A percentile compares a stretch with the other conserved stretches of the same genome.
Evolutionary conservation across 2,888 invertebrate genomes (phyloP).

Genomic region (Iselma pallidipennis): DNA sequence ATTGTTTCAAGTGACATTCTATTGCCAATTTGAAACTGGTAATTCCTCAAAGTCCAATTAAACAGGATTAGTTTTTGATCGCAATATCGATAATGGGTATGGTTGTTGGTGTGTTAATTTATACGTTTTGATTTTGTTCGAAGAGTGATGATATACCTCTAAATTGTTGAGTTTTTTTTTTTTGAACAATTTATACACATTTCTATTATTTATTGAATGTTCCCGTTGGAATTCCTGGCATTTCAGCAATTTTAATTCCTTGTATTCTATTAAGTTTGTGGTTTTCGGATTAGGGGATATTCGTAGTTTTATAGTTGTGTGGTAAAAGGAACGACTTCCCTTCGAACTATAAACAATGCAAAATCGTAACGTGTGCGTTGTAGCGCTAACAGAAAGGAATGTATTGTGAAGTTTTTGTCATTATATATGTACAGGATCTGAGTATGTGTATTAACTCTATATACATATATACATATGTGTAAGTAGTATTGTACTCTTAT

Average conservation of each 20-base stretch:
- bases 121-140: neutral
- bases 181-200: too few relatives aligned
- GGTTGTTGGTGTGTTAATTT: neutral
- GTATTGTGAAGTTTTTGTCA: conserved; percentile 25
- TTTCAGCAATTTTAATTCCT: neutral
- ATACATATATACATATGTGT: neutral
- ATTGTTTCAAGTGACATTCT: neutral
- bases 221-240: neutral
- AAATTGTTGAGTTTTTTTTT: too few relatives aligned
- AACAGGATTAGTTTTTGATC: neutral
- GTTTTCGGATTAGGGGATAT: neutral
- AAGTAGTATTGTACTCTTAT: conserved; percentile 9
- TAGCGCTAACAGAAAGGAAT: conserved; percentile 7
- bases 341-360: conserved; percentile 19
- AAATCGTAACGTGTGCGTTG: conserved; percentile 21
- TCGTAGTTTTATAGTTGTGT: neutral
- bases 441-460: neutral
- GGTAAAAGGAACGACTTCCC: conserved; percentile 9
- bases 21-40: neutral
- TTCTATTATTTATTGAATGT: neutral
- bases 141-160: too few relatives aligned
- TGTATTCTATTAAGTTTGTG: neutral
- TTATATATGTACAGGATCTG: conserved; percentile 1
- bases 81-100: neutral
- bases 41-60: neutral